Conservation (phyloP, 2,797 vertebrate genomes). For the Propithecus deckenii region DNA sequence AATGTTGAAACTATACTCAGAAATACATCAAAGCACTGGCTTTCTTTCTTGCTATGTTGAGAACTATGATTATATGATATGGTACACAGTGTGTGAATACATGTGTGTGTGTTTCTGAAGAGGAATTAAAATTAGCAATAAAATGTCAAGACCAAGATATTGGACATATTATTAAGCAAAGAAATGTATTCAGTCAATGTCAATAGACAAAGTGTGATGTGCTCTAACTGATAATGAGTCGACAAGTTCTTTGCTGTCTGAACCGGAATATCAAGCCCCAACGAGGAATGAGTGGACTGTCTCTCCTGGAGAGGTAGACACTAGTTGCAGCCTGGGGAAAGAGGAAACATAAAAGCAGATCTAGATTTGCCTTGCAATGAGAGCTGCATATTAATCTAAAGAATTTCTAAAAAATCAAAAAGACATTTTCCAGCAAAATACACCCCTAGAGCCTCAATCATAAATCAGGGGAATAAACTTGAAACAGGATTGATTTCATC, state of each 20-base stretch:
- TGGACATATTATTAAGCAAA: constrained; percentile 39
- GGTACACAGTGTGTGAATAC: not conserved
- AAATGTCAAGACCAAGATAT: not conserved
- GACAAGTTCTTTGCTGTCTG: constrained; percentile 68
- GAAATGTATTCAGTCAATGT: not conserved
- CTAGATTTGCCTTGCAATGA: constrained; percentile 95
- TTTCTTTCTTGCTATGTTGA: constrained; percentile 27
- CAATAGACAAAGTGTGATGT: constrained; percentile 60
- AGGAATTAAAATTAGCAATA: constrained; percentile 3
- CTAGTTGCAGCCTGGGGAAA: constrained; percentile 91
- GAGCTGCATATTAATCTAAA: constrained; percentile 99
- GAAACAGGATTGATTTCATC: constrained; percentile 99
- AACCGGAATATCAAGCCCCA: constrained; percentile 75
- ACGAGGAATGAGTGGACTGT: constrained; percentile 76
- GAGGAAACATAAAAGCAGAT: constrained; percentile 94
- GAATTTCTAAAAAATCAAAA: constrained; percentile 99
- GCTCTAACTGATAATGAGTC: constrained; percentile 70
- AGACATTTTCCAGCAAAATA: constrained; percentile 91
- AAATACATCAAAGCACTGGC: constrained; percentile 44
- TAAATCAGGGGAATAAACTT: constrained; percentile 92
- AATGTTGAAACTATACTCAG: not conserved
- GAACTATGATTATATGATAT: not conserved
- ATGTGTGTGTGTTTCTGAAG: not conserved
- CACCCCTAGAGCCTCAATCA: constrained; percentile 94
- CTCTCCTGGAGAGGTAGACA: constrained; percentile 82